A percentile compares a stretch with the other conserved stretches of the same genome.
Conservation (phyloP, 2,113 vertebrate genomes). For the Vulpes vulpes region DNA sequence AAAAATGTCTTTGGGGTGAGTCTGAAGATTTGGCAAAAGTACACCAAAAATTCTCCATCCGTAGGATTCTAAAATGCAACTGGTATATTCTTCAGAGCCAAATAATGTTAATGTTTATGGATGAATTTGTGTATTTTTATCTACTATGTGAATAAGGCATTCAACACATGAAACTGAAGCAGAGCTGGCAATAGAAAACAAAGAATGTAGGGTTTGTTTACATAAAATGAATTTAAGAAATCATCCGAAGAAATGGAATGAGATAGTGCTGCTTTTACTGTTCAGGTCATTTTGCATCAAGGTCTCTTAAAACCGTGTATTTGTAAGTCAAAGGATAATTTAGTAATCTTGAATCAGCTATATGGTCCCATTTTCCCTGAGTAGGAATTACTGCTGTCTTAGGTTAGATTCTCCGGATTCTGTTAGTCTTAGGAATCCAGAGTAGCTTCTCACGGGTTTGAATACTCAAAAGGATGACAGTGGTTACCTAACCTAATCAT, state of each 20-base stretch:
- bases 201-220: background rate
- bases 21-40: background rate
- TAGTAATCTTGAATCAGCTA: background rate
- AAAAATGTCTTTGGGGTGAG: background rate
- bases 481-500: constrained; percentile 60
- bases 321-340: background rate
- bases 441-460: constrained; percentile 14
- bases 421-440: constrained; percentile 24
- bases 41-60: background rate
- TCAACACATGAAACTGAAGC: background rate
- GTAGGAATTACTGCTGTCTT: constrained; percentile 17
- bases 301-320: background rate
- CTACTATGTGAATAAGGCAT: background rate
- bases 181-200: constrained; percentile 21
- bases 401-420: background rate
- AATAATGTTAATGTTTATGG: background rate
- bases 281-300: background rate
- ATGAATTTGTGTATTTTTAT: background rate
- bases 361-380: constrained; percentile 37
- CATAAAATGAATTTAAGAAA: background rate
- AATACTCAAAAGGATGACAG: constrained; percentile 30
- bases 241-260: background rate
- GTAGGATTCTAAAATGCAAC: background rate
- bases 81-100: background rate
- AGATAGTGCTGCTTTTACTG: background rate